These are phyloP conservation scores for Gephyroberyx darwinii DNA, from an alignment of 2,797 vertebrate species.

Conservation along the genomic window DNA sequence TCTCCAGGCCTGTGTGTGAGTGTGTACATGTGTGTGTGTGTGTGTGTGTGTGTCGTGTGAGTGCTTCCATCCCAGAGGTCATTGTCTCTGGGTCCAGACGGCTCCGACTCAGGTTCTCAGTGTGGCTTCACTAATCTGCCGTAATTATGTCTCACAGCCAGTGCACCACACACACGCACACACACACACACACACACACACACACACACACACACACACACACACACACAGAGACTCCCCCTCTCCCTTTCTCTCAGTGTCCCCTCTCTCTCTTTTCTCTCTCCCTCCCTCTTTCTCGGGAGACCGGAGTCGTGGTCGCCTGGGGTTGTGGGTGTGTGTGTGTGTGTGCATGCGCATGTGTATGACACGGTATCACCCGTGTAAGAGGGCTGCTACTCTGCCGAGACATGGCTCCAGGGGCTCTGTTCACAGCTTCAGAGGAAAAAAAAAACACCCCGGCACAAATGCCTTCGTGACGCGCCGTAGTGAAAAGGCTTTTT, in stretches of 20 bases:
- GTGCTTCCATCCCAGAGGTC: slow-evolving; percentile 61
- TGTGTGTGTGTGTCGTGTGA: slow-evolving; percentile 25
- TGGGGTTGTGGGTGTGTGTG: slow-evolving; percentile 40
- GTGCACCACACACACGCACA: slow-evolving; percentile 57
- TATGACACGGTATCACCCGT: slow-evolving; percentile 37
- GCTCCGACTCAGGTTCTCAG: slow-evolving; percentile 68
- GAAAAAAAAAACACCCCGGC: slow-evolving; percentile 22
- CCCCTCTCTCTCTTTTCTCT: background rate
- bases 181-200: slow-evolving; percentile 32
- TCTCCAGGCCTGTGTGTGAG: background rate
- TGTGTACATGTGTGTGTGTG: slow-evolving; percentile 17
- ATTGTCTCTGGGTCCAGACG: slow-evolving; percentile 71
- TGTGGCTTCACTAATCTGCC: slow-evolving; percentile 75
- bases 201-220: background rate
- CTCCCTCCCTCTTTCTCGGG: slow-evolving; percentile 16
- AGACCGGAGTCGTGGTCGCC: slow-evolving; percentile 33
- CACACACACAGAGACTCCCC: slow-evolving; percentile 9
- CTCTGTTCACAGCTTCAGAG: slow-evolving; percentile 50
- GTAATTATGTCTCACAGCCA: slow-evolving; percentile 75
- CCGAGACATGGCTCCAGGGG: slow-evolving; percentile 52
- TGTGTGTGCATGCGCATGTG: slow-evolving; percentile 30
- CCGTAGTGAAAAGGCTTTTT: slow-evolving; percentile 54
- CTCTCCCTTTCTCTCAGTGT: slow-evolving; percentile 1
- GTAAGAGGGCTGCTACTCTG: slow-evolving; percentile 29
- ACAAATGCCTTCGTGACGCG: slow-evolving; percentile 53